These are phyloP conservation scores for Microtus californicus DNA, from an alignment of 2,797 vertebrate species.

Conservation along the genomic window DNA sequence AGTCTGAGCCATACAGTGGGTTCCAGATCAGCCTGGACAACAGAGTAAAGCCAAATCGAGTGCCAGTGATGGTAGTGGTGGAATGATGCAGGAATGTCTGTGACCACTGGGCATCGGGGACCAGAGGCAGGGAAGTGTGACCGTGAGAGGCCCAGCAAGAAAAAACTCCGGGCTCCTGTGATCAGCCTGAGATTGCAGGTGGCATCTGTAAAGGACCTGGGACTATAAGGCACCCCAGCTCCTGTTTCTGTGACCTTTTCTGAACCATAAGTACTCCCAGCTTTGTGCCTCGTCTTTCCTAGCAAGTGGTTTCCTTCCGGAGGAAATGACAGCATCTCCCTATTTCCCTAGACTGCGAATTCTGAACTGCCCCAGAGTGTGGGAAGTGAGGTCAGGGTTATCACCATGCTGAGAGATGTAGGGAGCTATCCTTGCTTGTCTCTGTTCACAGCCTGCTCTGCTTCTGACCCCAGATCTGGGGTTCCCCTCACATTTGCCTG, in stretches of 20 bases:
- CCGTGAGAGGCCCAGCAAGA: background rate
- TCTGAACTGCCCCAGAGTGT: background rate
- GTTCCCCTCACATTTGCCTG: fast-evolving
- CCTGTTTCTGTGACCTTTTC: background rate
- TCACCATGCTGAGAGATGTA: background rate
- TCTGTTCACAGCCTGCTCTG: background rate
- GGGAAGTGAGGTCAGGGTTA: background rate
- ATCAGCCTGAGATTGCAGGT: fast-evolving
- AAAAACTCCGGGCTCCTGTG: background rate
- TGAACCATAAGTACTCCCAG: too few species aligned
- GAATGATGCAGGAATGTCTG: background rate
- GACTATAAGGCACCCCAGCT: fast-evolving
- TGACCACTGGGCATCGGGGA: background rate
- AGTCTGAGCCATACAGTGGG: too few species aligned
- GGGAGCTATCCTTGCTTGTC: too few species aligned
- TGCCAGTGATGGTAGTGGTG: too few species aligned
- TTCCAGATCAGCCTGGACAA: background rate
- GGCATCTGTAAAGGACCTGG: too few species aligned
- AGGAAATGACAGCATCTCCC: background rate
- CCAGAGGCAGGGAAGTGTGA: background rate
- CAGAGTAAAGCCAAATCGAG: background rate
- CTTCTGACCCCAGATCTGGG: background rate
- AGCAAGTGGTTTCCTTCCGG: background rate
- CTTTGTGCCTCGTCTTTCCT: background rate
- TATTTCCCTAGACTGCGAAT: background rate